Evolutionary conservation across 2,888 invertebrate genomes (phyloP).

Genomic region (Drosophila prolongata): DNA sequence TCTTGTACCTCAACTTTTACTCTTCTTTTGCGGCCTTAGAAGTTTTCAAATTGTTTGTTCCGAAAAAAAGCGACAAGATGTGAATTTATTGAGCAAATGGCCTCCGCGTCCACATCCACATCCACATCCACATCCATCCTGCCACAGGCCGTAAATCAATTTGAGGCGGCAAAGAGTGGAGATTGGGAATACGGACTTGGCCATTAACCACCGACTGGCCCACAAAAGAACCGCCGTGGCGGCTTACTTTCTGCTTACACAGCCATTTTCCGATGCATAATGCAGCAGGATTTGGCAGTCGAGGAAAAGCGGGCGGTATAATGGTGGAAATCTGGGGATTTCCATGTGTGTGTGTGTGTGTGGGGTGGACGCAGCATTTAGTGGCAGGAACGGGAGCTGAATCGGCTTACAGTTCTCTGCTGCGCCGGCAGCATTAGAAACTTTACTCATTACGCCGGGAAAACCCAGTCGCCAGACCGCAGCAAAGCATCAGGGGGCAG

Average conservation of each 20-base stretch:
- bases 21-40: conserved; percentile 11
- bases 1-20: conserved; percentile 14
- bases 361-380: conserved; percentile 64
- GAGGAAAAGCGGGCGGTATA: conserved; percentile 11
- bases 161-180: conserved; percentile 49
- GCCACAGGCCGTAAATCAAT: conserved; percentile 67
- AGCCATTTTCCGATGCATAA: conserved; percentile 75
- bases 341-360: conserved; percentile 24
- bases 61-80: conserved; percentile 25
- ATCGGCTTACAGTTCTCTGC: conserved; percentile 63
- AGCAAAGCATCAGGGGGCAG: conserved; percentile 54
- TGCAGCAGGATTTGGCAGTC: conserved; percentile 34
- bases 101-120: conserved; percentile 4
- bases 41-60: conserved; percentile 45
- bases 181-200: conserved; percentile 3
- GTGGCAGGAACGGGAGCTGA: conserved; percentile 33
- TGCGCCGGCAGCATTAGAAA: conserved; percentile 77
- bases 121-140: neutral
- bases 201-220: conserved; percentile 45
- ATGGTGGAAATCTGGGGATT: conserved; percentile 10
- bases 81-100: conserved; percentile 50
- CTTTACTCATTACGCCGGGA: conserved; percentile 79
- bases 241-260: conserved; percentile 67
- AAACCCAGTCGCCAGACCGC: conserved; percentile 69
- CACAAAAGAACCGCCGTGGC: conserved; percentile 55